Base-by-base conservation (phyloP, 2,888 invertebrate genomes). In the Chalcosyrphus nemorum region DNA sequence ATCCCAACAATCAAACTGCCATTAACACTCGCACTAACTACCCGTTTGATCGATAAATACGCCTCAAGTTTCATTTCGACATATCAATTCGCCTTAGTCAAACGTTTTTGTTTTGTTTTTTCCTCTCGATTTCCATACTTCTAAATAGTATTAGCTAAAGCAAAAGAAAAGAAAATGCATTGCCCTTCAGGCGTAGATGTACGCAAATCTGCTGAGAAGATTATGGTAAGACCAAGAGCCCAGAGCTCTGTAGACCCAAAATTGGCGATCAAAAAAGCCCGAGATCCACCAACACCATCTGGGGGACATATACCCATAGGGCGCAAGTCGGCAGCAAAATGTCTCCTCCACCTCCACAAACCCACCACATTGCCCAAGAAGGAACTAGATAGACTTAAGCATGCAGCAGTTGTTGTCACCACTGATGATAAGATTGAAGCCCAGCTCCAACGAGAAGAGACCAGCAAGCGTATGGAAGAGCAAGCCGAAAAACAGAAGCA, bases 311-410 rank as follows among this genome's bases (percentile, higher is more conserved):
- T 38, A 6, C 19, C 63, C 3, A 4, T 17, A n/a, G 50, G 29
- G 4, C 29, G 15, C 0, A 41, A 11, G 0, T 7, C 7, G 27
- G 4, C 43, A 1, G n/a, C n/a, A 17, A 24, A 15, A 35, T 32
- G 41, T 2, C 13, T 4, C 11, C 1, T 2, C 1, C 35, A 19
- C 38, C 1, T 4, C 9, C 72, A 47, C n/a, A 78, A 70, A 35
- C 57, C 84, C 7, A 38, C 63, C 0, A 70, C 52, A 45, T 29
- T 84, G 13, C 93, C 93, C 0, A 92, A 92, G 71, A 90, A 91
- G 0, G 95, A 96, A 84, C 94, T 93, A 81, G 92, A 94, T 1
- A 90, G 94, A 32, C 89, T 95, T 2, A 92, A 93, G 88, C 91
- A 92, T 45, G 93, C 94, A 81, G 93, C 95, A 0, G 93, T 92